Evolutionary conservation across 2,888 invertebrate genomes (phyloP), one percentile per base, ranked within the genome.

Genomic region (Melanostoma scalare): DNA sequence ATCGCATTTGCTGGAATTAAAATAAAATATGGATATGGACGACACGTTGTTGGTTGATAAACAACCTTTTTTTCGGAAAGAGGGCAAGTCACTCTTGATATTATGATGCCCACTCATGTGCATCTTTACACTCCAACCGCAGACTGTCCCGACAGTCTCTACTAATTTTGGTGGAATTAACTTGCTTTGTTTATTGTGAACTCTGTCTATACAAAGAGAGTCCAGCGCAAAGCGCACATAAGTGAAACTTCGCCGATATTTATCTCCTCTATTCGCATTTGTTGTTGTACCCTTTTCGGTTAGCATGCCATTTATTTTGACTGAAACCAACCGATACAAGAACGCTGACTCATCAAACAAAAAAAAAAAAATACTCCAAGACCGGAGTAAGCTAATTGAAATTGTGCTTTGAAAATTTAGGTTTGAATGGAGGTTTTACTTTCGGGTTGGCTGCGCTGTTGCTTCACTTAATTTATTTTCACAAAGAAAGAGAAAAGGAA

Each of bases 81-180:
- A 55, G 55, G 38, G 6, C 36, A 50, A 40, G 61, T 38, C 56
- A 72, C 52, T 35, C 36, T 61, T 42, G 46, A 36, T 20, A 4
- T 20, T 4, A 38, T 40, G 56, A 56, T 77, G 56, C 76, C 76
- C 76, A 77, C 76, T 77, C 71, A 65, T 71, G 76, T 77, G 71
- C 67, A 52, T 77, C 68, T 74, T 46, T 46, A 8, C 38, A 38
- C 5, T 10, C 50, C 40, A 33, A 58, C 71, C 42, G 50, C 56
- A 69, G 56, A 38, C 38, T 8, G 48, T 40, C 20, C 38, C 36
- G n/a, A n/a, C n/a, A 48, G 48, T 69, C 50, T 58, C 48, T 31
- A 58, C 69, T 52, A 71, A 52, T 52, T 50, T 71, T 52, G 33
- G n/a, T 35, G n/a, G 67, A 67, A 40, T 67, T 35, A 20, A 20